A percentile compares a stretch with the other conserved stretches of the same genome.
phyloP scores from a whole-genome alignment of 2,888 invertebrate genomes.

The Phasia obesa region DNA sequence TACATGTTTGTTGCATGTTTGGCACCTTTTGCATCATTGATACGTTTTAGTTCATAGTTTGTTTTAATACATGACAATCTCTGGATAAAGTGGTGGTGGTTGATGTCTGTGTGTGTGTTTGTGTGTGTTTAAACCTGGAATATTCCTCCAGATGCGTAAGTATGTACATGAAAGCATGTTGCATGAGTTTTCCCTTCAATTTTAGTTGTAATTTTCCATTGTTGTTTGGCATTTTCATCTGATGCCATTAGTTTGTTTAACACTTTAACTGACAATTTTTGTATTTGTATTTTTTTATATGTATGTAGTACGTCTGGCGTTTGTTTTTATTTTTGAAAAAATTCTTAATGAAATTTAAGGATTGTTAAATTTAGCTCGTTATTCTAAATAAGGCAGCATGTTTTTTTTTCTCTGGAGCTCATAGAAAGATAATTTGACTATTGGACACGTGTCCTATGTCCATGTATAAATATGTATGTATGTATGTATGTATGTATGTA shows the following conservation, averaged over 20 bases:
- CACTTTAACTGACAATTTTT: not conserved
- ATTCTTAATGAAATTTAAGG: constrained; percentile 22
- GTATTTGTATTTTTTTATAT: too few species aligned
- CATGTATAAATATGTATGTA: too few species aligned
- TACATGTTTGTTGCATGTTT: constrained; percentile 14
- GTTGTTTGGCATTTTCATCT: constrained; percentile 32
- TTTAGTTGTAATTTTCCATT: constrained; percentile 15
- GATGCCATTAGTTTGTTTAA: constrained; percentile 46
- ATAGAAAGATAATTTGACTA: not conserved
- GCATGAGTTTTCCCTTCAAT: constrained; percentile 9
- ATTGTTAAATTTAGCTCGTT: constrained; percentile 2
- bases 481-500: too few species aligned
- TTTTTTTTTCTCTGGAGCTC: not conserved
- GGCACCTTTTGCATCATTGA: constrained; percentile 20
- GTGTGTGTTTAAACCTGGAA: not conserved
- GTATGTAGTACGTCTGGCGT: constrained; percentile 8
- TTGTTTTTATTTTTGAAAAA: not conserved
- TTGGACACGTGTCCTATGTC: constrained; percentile 29
- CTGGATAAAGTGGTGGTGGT: constrained; percentile 34
- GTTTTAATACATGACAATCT: constrained; percentile 11
- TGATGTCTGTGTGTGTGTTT: not conserved
- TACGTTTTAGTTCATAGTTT: constrained; percentile 2
- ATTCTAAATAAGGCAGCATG: not conserved
- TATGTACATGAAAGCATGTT: too few species aligned
- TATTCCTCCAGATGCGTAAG: not conserved